phyloP scores from a whole-genome alignment of 1,140 invertebrate genomes.

The Drosophila parvula region DNA sequence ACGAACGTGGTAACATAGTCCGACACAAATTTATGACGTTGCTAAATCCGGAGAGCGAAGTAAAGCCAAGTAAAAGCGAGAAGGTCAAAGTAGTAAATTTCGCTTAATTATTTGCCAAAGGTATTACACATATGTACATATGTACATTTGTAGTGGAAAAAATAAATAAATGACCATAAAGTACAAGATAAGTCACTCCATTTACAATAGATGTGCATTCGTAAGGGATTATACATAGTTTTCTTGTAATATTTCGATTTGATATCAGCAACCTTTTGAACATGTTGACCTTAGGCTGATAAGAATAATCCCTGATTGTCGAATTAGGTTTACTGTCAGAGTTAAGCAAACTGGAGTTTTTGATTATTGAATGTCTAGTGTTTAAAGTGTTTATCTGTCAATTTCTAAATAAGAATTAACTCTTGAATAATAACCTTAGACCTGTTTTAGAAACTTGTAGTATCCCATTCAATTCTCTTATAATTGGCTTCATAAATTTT shows the following conservation, averaged over 20 bases:
- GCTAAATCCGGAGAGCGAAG: conserved; percentile 13
- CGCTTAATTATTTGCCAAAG: conserved; percentile 8
- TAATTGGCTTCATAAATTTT: too few species aligned
- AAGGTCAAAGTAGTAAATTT: conserved; percentile 12
- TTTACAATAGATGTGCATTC: background rate
- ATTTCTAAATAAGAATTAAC: background rate
- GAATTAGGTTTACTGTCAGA: background rate
- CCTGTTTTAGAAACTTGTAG: too few species aligned
- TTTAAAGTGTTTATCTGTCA: background rate
- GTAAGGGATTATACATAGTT: background rate
- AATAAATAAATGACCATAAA: background rate
- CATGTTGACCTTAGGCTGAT: conserved; percentile 1
- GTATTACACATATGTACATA: background rate
- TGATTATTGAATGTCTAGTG: too few species aligned
- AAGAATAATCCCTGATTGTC: background rate
- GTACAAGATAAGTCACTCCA: background rate
- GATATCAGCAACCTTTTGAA: conserved; percentile 6
- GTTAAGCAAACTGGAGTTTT: background rate
- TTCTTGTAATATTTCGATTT: background rate
- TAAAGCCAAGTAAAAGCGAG: conserved; percentile 18
- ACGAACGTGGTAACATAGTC: conserved; percentile 32
- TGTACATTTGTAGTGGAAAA: background rate
- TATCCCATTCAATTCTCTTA: background rate
- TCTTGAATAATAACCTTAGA: background rate
- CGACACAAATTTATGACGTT: conserved; percentile 25